A percentile compares a stretch with the other conserved stretches of the same genome.
phyloP scores from a whole-genome alignment of 2,888 invertebrate species.

The Sepioteuthis lessoniana region DNA sequence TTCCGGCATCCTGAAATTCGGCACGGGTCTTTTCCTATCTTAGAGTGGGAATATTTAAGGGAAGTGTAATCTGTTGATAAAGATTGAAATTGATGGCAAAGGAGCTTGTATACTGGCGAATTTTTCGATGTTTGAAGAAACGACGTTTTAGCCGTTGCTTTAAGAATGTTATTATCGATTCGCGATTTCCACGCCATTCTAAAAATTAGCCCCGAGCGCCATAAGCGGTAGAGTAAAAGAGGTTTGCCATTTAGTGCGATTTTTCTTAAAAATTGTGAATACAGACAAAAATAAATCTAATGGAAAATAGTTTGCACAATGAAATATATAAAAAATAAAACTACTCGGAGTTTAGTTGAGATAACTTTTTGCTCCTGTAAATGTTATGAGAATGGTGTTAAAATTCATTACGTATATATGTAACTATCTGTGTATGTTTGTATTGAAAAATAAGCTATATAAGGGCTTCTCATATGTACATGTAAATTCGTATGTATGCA shows the following conservation, averaged over 20 bases:
- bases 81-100: not conserved
- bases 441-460: not conserved
- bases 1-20: not conserved
- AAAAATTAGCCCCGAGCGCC: not conserved
- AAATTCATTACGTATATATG: not conserved
- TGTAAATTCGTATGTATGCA: too few species aligned
- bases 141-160: not conserved
- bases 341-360: not conserved
- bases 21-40: not conserved
- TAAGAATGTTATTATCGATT: not conserved
- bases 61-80: not conserved
- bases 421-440: not conserved
- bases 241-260: not conserved
- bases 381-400: not conserved
- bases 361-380: not conserved
- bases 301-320: not conserved
- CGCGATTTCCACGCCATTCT: not conserved
- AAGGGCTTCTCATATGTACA: not conserved
- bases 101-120: not conserved
- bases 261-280: not conserved
- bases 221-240: not conserved
- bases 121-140: not conserved
- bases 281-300: slow-evolving; percentile 6
- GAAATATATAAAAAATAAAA: not conserved
- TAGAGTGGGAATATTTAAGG: not conserved